Evolutionary conservation across 2,113 vertebrate species (phyloP), one percentile per base, ranked within the genome.

Genomic region (Rhadina sibilatrix): DNA sequence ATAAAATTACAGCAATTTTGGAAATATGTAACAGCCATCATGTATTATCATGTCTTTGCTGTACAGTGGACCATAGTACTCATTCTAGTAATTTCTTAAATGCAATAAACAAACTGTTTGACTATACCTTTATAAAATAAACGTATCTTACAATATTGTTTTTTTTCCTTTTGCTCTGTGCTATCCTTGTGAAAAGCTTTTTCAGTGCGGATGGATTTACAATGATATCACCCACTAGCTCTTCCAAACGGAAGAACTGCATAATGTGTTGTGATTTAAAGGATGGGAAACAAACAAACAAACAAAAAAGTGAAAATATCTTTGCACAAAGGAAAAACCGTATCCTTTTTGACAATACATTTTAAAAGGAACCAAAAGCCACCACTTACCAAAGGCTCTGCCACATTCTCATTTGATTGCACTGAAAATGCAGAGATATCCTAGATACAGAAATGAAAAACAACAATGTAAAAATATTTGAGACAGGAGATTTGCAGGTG

Each of bases 321-420:
- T 77, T 72, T 59, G 16, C 12, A 66, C 22, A 75, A 91, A 56
- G 14, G 24, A 44, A 42, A 68, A 93, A 57, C 2, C 1, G 5
- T 59, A 63, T 28, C 8, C 12, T 33, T 75, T 60, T 68, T 66
- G 30, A 44, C 3, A 63, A 8, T 15, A 21, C 44, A 69, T 70
- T 35, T 56, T 76, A 81, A 90, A 84, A 92, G 24, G 46, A 93
- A 83, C 35, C 46, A 81, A 96, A 94, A 84, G 5, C 23, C 65
- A 60, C n/a, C 86, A 98, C 99, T 99, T 96, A 99, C 99, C 98
- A 98, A 96, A 60, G 97, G 94, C 90, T 98, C 97, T 86, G 98
- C 82, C 82, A 97, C 87, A 85, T 95, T 97, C 86, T 98, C 98
- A 60, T 96, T 96, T 74, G 98, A 93, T 69, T 99, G 98, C 20